Base-by-base conservation (phyloP, 2,113 vertebrate genomes). In the Oncorhynchus nerka region DNA sequence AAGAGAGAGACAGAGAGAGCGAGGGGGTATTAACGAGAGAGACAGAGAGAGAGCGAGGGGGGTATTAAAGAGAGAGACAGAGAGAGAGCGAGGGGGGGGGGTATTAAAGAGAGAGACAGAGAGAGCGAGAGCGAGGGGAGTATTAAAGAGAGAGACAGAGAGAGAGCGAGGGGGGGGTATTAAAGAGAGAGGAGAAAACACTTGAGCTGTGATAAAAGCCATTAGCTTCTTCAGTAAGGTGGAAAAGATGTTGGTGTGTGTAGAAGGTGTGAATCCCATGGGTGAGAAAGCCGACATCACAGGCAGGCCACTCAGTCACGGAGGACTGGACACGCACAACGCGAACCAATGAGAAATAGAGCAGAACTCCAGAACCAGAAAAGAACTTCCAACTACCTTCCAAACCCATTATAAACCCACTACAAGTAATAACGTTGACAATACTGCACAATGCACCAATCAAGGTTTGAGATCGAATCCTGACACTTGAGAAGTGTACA, bases 141-240 rank as follows among this genome's bases (percentile, higher is more conserved):
- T 48, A 2, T 9, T 48, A n/a, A 48, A 64, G 61, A 4, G 0
- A 26, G 20, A 64, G 20, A 64, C 7, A 4, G 61, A 22, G 61
- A 48, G 45, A 48, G 45, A 9, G 45, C 3, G 13, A 15, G n/a
- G n/a, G n/a, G 49, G 6, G 26, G 26, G 28, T 20, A 67, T 67
- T 32, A 67, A 67, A n/a, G n/a, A 28, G 26, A 30, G 15, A 30
- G 12, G 11, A 30, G 9, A 67, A 67, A 67, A 67, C 28, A 32
- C 65, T 32, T 67, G 65, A 30, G 65, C 30, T 67, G 65, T 67
- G 65, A 67, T 26, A 30, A 32, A 67, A 67, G 65, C 65, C 26
- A 67, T 67, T 67, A 15, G 65, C 65, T 67, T 30, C 26, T 67
- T 19, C 65, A 67, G 30, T 32, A 67, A 67, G 65, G 65, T 32